A percentile compares a stretch with the other conserved stretches of the same genome.
These are phyloP conservation scores for Mystacides longicornis DNA, from an alignment of 2,888 invertebrate species.

Conservation along the genomic window DNA sequence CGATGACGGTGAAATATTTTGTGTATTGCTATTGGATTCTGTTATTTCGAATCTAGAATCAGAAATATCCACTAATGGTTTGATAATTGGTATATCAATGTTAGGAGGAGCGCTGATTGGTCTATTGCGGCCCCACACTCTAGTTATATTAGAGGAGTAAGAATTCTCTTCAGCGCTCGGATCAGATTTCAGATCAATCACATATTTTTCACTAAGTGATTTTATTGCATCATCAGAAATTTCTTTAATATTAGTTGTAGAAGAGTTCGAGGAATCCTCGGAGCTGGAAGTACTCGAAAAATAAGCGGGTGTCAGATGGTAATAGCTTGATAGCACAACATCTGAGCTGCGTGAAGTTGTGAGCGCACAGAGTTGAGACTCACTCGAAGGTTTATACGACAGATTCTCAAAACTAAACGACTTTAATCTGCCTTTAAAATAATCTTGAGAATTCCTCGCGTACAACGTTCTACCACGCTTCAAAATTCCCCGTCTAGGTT, in stretches of 20 bases:
- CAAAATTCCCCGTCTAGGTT: background rate
- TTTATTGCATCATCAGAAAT: background rate
- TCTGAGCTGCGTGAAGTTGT: slow-evolving; percentile 5
- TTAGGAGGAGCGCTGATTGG: background rate
- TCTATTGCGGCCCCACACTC: too few relatives aligned
- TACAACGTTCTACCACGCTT: slow-evolving; percentile 33
- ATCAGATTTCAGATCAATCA: too few relatives aligned
- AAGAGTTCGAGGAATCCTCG: background rate
- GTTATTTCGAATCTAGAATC: background rate
- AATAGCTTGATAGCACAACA: slow-evolving; percentile 4
- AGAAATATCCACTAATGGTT: background rate
- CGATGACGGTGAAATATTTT: background rate
- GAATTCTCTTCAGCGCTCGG: too few relatives aligned
- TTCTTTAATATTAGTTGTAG: background rate
- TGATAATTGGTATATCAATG: background rate
- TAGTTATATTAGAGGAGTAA: too few relatives aligned
- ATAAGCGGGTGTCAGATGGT: slow-evolving; percentile 7
- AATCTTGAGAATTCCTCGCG: slow-evolving; percentile 34
- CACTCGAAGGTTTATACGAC: slow-evolving; percentile 23
- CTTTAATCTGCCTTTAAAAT: slow-evolving; percentile 43
- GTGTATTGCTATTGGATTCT: background rate
- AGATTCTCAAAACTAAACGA: slow-evolving; percentile 43
- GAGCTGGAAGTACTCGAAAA: background rate
- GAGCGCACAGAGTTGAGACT: slow-evolving; percentile 5
- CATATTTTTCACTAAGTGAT: too few relatives aligned